Conservation (phyloP, 2,113 vertebrate species). For the Cyanistes caeruleus region DNA sequence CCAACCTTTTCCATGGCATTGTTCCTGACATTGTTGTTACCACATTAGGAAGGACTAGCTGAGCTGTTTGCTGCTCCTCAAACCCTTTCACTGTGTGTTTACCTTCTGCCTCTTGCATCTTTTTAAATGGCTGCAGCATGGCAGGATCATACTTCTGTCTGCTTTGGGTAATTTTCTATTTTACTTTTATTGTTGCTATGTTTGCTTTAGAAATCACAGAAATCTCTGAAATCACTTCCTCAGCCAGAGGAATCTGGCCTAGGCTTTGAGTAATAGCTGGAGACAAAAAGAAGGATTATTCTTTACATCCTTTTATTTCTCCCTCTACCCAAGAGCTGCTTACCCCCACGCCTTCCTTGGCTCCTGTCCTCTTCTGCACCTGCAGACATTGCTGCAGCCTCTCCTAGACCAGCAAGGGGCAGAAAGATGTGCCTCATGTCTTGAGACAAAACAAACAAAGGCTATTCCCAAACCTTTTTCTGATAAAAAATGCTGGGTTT, state of each 20-base stretch:
- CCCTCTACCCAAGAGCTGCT: not conserved
- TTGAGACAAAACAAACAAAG: not conserved
- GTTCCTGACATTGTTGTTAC: not conserved
- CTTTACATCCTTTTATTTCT: not conserved
- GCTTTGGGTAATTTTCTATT: not conserved
- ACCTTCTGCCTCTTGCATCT: not conserved
- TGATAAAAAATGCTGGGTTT: not conserved
- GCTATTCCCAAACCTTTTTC: not conserved
- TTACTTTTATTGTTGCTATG: not conserved
- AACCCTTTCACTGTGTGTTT: not conserved
- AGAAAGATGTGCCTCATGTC: not conserved
- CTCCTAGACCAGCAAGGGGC: not conserved
- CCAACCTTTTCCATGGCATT: not conserved
- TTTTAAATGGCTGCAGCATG: not conserved
- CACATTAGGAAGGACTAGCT: not conserved
- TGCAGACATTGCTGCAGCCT: not conserved
- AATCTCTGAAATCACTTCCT: not conserved
- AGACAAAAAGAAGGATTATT: not conserved
- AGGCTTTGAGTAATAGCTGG: not conserved
- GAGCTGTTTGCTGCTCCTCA: not conserved
- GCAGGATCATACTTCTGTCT: not conserved
- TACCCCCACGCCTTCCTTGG: not conserved
- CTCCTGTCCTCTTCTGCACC: not conserved
- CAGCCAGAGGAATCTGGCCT: not conserved
- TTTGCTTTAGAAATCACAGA: not conserved